Base-by-base conservation (phyloP, 2,888 invertebrate genomes). In the Oxystoma pomonae region DNA sequence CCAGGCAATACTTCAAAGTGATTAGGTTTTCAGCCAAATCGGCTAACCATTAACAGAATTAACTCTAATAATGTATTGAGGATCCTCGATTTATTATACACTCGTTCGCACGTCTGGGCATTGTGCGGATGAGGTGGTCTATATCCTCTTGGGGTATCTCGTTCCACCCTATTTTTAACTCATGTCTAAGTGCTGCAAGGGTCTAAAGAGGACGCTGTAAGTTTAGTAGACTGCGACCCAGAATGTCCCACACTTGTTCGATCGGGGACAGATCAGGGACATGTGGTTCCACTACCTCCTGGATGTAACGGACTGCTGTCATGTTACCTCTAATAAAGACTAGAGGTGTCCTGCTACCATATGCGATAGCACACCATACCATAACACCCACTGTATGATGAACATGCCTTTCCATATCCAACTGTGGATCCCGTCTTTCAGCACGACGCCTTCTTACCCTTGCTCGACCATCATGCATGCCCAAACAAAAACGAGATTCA, bases 291-390 rank as follows among this genome's bases (percentile, higher is more conserved):
- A 56, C 57, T 52, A 64, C 52, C 12, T 62, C 53, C 2, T 60
- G 51, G 20, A 62, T 20, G 22, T n/a, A n/a, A 35, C 50, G 51
- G 18, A 56, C 49, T 17, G 63, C 60, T 9, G 60, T 61, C 63
- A 61, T 62, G 20, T 63, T 65, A 20, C 55, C 55, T 59, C 62
- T 2, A 49, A 62, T 20, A 50, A 62, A 62, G 19, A 59, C 50
- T 55, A 62, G 56, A 55, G 59, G 50, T 58, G 62, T 58, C 52
- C 62, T 62, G 53, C 62, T 62, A 17, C 62, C 62, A 62, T 55
- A 49, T 55, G 65, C 55, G 18, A 65, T 55, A 7, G 57, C 63
- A 50, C 22, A 55, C 60, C 55, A 62, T 61, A 61, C 55, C 62
- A 51, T 61, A 17, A 60, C 52, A 12, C 58, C 35, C 35, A 35